Evolutionary conservation across 2,113 vertebrate genomes (phyloP), one percentile per base, ranked within the genome.

Genomic region (Heliornis fulica): DNA sequence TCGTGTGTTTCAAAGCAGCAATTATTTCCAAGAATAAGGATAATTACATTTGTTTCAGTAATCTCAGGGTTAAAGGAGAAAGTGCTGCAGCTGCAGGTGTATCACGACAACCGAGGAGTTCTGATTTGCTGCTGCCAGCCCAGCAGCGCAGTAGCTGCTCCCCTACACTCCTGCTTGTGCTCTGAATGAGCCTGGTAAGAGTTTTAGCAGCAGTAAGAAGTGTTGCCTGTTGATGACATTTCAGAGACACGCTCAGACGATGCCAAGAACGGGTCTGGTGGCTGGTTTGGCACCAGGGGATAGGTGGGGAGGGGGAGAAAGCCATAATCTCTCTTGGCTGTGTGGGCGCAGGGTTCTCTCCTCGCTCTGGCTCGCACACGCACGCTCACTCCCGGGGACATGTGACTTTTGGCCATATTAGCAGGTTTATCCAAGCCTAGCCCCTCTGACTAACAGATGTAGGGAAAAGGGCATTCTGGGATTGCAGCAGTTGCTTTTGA

Each of bases 401-500:
- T 89, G 92, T 83, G 71, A 76, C 95, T 97, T 88, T 69, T 82
- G 95, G 95, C 87, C 96, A 93, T 80, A 51, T 96, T 95, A 93
- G 81, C 94, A 96, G 87, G 85, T 97, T 95, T 96, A 93, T 89
- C 90, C 93, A 85, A 94, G 93, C 89, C 81, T 92, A 82, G 91
- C 84, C 87, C 91, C 93, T 96, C 95, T 95, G 83, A 96, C 97
- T 92, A 97, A 97, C 94, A 98, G 97, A 97, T 98, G 95, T 90
- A 96, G 88, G 95, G 95, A 89, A 97, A 95, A 93, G 93, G 95
- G 96, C 95, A 94, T 97, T 96, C 92, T 96, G 96, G 96, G 97
- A 97, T 94, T 95, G 95, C 94, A 97, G 97, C 95, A 97, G 96
- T 98, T 97, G 96, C 94, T 97, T 96, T 95, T 91, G 75, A 95